Evolutionary conservation across 2,888 invertebrate genomes (phyloP).

Genomic region (Polyploca ridens): DNA sequence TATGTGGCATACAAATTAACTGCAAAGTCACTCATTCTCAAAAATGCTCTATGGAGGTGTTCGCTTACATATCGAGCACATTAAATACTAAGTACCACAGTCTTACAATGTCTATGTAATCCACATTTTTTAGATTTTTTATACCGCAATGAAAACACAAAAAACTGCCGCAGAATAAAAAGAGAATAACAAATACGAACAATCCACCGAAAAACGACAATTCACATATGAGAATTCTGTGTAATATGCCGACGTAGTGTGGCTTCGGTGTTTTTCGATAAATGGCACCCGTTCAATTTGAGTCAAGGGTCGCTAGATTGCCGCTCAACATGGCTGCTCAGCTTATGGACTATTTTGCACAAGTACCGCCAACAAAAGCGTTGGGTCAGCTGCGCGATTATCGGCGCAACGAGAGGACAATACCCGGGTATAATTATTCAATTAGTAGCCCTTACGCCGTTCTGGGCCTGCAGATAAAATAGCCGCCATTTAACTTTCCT

Average conservation of each 20-base stretch:
- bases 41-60: background rate
- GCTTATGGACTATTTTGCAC: constrained; percentile 43
- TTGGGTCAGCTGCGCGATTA: constrained; percentile 62
- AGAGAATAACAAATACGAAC: constrained; percentile 9
- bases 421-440: constrained; percentile 72
- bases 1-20: too few species aligned
- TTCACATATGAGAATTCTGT: constrained; percentile 9
- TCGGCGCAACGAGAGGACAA: constrained; percentile 60
- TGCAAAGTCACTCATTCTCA: too few species aligned
- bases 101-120: background rate
- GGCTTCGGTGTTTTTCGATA: constrained; percentile 35
- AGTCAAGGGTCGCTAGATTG: constrained; percentile 42
- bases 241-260: constrained; percentile 21
- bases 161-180: background rate
- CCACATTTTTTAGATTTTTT: background rate
- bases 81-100: too few species aligned
- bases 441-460: constrained; percentile 65
- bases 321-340: constrained; percentile 19
- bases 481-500: constrained; percentile 59
- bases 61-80: too few species aligned
- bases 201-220: constrained; percentile 4
- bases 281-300: constrained; percentile 48
- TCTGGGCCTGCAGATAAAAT: constrained; percentile 51
- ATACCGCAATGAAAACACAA: background rate
- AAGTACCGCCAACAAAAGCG: constrained; percentile 54